Evolutionary conservation across 2,888 invertebrate genomes (phyloP).

Genomic region (Corythucha ciliata): DNA sequence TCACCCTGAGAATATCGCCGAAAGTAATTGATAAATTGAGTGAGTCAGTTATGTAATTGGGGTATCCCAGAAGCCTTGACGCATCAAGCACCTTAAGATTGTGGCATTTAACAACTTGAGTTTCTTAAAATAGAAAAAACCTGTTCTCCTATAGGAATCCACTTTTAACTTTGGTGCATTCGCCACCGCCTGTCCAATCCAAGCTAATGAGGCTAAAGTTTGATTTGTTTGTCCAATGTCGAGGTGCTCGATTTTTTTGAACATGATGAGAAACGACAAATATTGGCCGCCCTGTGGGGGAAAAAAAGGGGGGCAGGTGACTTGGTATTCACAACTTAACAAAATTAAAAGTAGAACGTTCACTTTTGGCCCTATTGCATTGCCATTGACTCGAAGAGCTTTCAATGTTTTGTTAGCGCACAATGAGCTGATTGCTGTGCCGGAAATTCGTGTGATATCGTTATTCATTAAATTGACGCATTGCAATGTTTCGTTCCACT

Average conservation of each 20-base stretch:
- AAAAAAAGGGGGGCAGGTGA: background rate
- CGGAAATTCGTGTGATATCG: conserved; percentile 9
- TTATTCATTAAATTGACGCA: conserved; percentile 20
- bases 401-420: conserved; percentile 16
- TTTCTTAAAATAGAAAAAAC: background rate
- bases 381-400: conserved; percentile 20
- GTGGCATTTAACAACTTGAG: background rate
- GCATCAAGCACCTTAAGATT: conserved; percentile 16
- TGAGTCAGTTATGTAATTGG: conserved; percentile 2
- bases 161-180: conserved; percentile 7
- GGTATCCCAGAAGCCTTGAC: conserved; percentile 16
- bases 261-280: conserved; percentile 17
- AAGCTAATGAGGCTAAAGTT: conserved; percentile 13
- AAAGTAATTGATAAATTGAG: conserved; percentile 14
- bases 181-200: conserved; percentile 19
- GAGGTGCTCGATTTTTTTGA: conserved; percentile 17
- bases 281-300: conserved; percentile 13
- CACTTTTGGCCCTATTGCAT: conserved; percentile 14
- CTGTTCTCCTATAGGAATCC: background rate
- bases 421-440: conserved; percentile 10
- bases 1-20: conserved; percentile 17
- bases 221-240: conserved; percentile 20
- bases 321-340: background rate
- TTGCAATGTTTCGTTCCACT: conserved; percentile 15
- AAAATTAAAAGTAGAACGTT: too few species aligned